Evolutionary conservation across 2,888 invertebrate species (phyloP), one percentile per base, ranked within the genome.

Genomic region (Reticulitermes lucifugus): DNA sequence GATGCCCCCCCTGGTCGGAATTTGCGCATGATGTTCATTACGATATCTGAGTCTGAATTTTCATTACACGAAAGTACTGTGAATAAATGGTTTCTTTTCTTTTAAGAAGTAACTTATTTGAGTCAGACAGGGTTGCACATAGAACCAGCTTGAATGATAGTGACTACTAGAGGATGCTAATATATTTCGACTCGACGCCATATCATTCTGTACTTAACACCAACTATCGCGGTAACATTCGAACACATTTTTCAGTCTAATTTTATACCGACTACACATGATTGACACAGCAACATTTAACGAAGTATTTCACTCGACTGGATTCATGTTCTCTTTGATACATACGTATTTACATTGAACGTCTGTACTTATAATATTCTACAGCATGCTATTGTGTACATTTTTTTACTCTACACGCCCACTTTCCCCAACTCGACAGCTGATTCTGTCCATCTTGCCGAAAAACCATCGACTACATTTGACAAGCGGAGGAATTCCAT

Each of bases 1-100:
- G 91, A 91, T 88, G 92, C 91, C 83, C 92, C 92, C 88, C 92
- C 92, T 85, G 91, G 92, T 91, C 97, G 94, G 92, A 98, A 93
- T 93, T 97, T 98, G 89, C 97, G 94, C 97, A 98, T 96, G 90
- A 98, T 95, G 93, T 98, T 98, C 98, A 98, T 98, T 70, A 21
- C 43, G 21, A 43, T 6, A 25, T 6, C 14, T 46, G 29, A 6
- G 51, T n/a, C 46, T 46, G 25, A 79, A 46, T 18, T 46, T 51
- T 25, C 10, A 65, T 65, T 65, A n/a, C 55, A 55, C 55, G 14
- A 18, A 12, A 55, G 18, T 55, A 55, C 12, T 18, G 46, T 9
- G 35, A 46, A 77, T 18, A 77, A 77, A 21, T 7, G 22, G 10
- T 43, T 35, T 46, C n/a, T 77, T 77, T n/a, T n/a, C 5, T 43